A percentile compares a stretch with the other conserved stretches of the same genome.
These are phyloP conservation scores for Tribolium madens DNA, from an alignment of 1,140 invertebrate genomes.

Conservation along the genomic window DNA sequence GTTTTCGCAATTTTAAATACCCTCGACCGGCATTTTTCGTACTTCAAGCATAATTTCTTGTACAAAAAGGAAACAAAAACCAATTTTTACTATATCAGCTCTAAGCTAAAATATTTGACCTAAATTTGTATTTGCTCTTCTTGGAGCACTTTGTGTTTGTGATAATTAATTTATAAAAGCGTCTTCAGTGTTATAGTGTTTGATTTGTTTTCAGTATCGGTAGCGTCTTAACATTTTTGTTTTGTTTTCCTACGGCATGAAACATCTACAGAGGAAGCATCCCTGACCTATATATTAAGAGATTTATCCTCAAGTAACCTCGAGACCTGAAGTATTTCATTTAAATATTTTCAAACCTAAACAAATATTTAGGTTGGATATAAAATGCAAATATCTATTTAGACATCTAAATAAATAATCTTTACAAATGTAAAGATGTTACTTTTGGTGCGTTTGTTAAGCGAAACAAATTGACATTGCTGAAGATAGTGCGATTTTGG, in stretches of 20 bases:
- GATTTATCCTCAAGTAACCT: slow-evolving; percentile 10
- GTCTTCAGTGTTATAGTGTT: slow-evolving; percentile 6
- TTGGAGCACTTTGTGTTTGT: neutral
- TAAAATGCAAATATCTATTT: slow-evolving; percentile 38
- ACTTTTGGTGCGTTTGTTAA: neutral
- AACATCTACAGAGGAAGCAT: neutral
- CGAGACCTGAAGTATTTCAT: slow-evolving; percentile 19
- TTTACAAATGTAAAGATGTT: slow-evolving; percentile 28
- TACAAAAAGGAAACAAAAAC: neutral
- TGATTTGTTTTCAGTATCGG: neutral
- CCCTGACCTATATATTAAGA: slow-evolving; percentile 34
- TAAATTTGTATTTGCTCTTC: neutral
- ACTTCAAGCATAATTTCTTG: neutral
- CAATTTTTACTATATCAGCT: neutral
- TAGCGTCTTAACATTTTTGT: slow-evolving; percentile 31
- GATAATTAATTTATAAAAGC: slow-evolving; percentile 14
- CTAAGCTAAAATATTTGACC: no score
- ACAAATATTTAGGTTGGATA: slow-evolving; percentile 26
- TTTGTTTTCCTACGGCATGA: slow-evolving; percentile 16
- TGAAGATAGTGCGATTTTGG: neutral
- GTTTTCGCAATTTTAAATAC: slow-evolving; percentile 24
- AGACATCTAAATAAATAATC: slow-evolving; percentile 23
- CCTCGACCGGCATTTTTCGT: neutral
- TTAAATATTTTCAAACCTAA: slow-evolving; percentile 33
- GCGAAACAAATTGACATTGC: neutral